Percentiles rank a stretch among this genome's conserved stretches.
These are phyloP conservation scores for Drosophila rellima DNA, from an alignment of 2,888 invertebrate genomes.

Conservation along the genomic window DNA sequence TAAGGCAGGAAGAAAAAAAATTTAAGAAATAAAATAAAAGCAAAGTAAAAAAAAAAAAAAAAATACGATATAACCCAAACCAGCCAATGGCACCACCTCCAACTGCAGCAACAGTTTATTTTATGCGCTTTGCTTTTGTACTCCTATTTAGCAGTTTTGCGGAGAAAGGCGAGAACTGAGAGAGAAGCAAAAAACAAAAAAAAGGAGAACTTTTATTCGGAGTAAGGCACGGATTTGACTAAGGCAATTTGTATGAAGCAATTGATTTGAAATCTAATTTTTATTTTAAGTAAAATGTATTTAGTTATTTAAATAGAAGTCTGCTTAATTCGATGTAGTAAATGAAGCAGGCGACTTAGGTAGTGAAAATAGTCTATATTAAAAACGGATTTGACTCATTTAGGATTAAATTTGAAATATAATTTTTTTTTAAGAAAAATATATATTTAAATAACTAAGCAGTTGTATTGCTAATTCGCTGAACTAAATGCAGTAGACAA, in stretches of 20 bases:
- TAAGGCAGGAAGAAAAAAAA: conserved; percentile 29
- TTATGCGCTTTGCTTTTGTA: conserved; percentile 54
- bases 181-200: not conserved
- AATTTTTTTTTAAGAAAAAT: no score
- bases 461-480: no score
- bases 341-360: no score
- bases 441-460: no score
- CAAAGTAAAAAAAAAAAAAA: conserved; percentile 45
- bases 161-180: not conserved
- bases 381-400: no score
- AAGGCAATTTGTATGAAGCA: not conserved
- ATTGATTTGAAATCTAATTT: conserved; percentile 9
- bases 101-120: conserved; percentile 61
- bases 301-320: conserved; percentile 11
- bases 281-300: not conserved
- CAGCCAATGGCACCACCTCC: conserved; percentile 15
- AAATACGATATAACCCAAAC: conserved; percentile 43
- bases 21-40: conserved; percentile 70
- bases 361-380: no score
- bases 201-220: not conserved
- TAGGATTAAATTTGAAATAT: no score
- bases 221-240: not conserved
- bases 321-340: not conserved
- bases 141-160: conserved; percentile 11
- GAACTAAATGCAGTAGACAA: no score